phyloP scores from a whole-genome alignment of 2,888 invertebrate species.

The Lydus trimaculatus region DNA sequence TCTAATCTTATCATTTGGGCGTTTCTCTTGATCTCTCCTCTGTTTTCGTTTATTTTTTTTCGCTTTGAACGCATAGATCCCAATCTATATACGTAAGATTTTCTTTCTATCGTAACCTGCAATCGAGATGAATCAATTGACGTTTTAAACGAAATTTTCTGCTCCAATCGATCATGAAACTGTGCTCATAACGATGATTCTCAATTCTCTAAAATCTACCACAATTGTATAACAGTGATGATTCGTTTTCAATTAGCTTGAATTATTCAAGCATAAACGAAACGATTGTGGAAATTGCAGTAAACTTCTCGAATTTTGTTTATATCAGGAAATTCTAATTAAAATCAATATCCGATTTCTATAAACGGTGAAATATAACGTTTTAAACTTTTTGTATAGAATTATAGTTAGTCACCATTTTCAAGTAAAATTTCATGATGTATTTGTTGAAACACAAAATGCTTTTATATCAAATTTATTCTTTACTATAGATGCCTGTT shows the following conservation, averaged over 20 bases:
- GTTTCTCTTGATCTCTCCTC: too few species aligned
- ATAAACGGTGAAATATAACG: too few species aligned
- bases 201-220: background rate
- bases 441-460: background rate
- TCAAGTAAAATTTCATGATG: background rate
- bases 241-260: slow-evolving; percentile 30
- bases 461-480: background rate
- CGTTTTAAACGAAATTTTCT: too few species aligned
- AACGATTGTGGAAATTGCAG: background rate
- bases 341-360: background rate
- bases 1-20: too few species aligned
- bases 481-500: background rate
- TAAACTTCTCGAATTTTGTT: background rate
- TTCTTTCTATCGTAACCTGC: too few species aligned
- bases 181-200: background rate
- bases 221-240: slow-evolving; percentile 7
- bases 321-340: background rate
- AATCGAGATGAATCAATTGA: too few species aligned
- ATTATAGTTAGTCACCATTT: too few species aligned
- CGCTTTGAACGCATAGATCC: too few species aligned
- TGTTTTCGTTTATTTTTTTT: too few species aligned
- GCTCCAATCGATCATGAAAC: too few species aligned
- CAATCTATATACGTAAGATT: too few species aligned
- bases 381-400: too few species aligned
- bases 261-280: slow-evolving; percentile 25